These are phyloP conservation scores for Vireo griseus DNA, from an alignment of 2,797 vertebrate species.

Conservation along the genomic window DNA sequence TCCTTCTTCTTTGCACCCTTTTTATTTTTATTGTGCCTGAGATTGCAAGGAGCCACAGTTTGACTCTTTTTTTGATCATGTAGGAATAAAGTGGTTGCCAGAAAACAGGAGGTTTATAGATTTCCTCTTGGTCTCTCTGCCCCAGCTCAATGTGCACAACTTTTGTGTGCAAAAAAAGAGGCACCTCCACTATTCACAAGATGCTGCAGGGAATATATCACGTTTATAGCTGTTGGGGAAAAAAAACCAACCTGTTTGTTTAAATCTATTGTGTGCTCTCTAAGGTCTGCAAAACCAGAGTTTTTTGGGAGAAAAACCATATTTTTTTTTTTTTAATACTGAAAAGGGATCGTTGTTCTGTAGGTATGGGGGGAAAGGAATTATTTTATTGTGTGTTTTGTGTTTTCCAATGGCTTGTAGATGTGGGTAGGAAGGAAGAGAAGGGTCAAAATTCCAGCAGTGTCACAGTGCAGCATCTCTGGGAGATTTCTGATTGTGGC, in stretches of 20 bases:
- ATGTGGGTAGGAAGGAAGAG: background rate
- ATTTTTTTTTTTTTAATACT: background rate
- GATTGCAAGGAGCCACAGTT: background rate
- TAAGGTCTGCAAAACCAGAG: background rate
- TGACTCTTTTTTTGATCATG: background rate
- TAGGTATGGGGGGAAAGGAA: background rate
- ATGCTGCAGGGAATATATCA: background rate
- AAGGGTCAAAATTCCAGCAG: background rate
- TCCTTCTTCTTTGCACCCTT: background rate
- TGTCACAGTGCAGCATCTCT: background rate
- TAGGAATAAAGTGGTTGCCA: background rate
- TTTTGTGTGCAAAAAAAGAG: background rate
- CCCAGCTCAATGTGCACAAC: background rate
- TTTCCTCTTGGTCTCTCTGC: background rate
- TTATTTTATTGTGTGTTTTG: background rate
- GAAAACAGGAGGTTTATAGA: background rate
- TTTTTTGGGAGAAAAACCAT: background rate
- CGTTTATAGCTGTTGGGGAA: background rate
- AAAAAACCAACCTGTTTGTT: background rate
- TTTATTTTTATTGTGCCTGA: background rate
- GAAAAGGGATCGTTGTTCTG: background rate
- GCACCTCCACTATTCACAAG: background rate
- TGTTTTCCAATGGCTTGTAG: background rate
- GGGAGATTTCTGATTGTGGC: background rate
- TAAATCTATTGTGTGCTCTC: background rate